Base-by-base conservation (phyloP, 2,888 invertebrate genomes). In the Eurytoma californica region DNA sequence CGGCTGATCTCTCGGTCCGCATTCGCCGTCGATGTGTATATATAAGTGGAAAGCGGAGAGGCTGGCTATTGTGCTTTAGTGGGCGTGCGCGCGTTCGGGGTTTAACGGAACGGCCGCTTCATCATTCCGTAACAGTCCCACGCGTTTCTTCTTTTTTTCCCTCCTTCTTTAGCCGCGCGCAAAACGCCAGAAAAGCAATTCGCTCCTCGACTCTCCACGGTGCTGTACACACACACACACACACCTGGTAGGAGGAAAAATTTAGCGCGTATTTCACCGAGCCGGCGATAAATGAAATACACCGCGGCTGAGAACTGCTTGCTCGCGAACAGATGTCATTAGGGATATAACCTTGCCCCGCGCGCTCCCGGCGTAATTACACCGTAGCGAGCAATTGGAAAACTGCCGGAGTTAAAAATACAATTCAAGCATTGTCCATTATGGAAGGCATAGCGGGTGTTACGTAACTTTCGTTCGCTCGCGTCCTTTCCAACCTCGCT, bases 271-370 rank as follows among this genome's bases (percentile, higher is more conserved):
- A 39, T 39, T 39, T 39, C 39, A 39, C 39, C 9, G 9, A 7
- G 7, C 1, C 9, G 39, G 39, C 39, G 39, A 39, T 39, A 39
- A 39, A 39, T 39, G 39, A 39, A 39, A 39, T 39, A 39, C 9
- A 1, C 9, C 39, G 39, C 39, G 39, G 39, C 39, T 39, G 39
- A 7, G n/a, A n/a, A 53, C 53, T 14, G n/a, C n/a, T 3, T 53
- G n/a, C 53, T n/a, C 53, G 53, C 53, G 53, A n/a, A 53, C 53
- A 18, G 30, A n/a, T 63, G 63, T 63, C 63, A 63, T 63, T 63
- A 39, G 39, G 39, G 47, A 13, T 18, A 18, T 39, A 47, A 47
- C 63, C 63, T 63, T 63, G 63, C 28, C 28, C 28, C 30, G 30
- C 28, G 24, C 60, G n/a, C 61, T 28, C 12, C n/a, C 18, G 16